Base-by-base conservation (phyloP, 2,797 vertebrate species). In the Alectoris magna region DNA sequence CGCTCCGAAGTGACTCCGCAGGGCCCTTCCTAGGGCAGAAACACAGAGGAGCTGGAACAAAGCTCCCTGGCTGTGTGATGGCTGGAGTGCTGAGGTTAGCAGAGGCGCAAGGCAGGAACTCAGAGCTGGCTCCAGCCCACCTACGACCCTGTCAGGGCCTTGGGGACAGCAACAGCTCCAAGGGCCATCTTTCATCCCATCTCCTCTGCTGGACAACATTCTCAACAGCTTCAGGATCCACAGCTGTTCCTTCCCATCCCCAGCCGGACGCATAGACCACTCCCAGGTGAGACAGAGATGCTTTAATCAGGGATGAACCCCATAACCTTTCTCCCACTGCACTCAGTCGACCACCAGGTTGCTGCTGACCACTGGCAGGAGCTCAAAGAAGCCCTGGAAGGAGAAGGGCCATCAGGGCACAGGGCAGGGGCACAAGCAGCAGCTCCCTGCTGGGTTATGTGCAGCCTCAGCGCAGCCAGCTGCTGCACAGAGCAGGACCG, bases 321-420 rank as follows among this genome's bases (percentile, higher is more conserved):
- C 36, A 14, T 8, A 10, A 43, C 46, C 2, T 3, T 49, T 39
- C 9, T 24, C 29, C n/a, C 0, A 0, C 10, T 1, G 5, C 1
- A 34, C 97, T 98, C 95, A 99, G 94, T 99, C 98, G 48, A 99
- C 98, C 3, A 97, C 80, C 93, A 99, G 97, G 72, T 87, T 94
- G 81, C 88, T 97, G 96, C 98, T 98, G 89, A 99, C 97, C 0
- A 93, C 27, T 0, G 99, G 99, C 88, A 98, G 98, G 88, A 98
- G 94, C 96, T 99, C 98, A 56, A 99, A 99, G 98, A 99, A 99
- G 26, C 97, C 99, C 99, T 99, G 97, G 11, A 95, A 87, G 21
- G 62, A 91, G 55, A 94, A 2, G 68, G 27, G 41, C 10, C 4
- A 2, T 85, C 15, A 26, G 31, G 58, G 41, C 14, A 27, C 39